Percentiles rank a stretch among this genome's conserved stretches.
Evolutionary conservation across 2,113 vertebrate species (phyloP).

Genomic region (Tetrax tetrax): DNA sequence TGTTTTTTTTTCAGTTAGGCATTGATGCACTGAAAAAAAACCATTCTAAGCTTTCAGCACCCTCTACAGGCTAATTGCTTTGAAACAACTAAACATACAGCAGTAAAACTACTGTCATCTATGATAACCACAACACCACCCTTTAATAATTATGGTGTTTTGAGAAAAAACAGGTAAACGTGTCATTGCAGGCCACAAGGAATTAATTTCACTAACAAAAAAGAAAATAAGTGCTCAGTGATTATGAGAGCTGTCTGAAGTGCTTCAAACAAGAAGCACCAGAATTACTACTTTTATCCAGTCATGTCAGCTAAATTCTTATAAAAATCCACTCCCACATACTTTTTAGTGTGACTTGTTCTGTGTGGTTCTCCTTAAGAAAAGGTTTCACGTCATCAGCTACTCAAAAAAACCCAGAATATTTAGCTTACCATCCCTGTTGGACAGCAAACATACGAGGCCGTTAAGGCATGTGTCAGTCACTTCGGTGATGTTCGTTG

Average conservation of each 20-base stretch:
- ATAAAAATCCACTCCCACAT: neutral
- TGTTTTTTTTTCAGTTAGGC: neutral
- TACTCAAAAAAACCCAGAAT: neutral
- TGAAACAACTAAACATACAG: slow-evolving; percentile 2
- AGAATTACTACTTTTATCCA: neutral
- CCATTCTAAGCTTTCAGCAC: slow-evolving; percentile 78
- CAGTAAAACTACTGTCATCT: neutral
- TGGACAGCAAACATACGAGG: slow-evolving; percentile 92
- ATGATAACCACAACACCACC: neutral
- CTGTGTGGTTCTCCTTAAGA: neutral
- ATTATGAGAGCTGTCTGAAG: neutral
- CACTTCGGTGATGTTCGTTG: slow-evolving; percentile 93
- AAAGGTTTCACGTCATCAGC: neutral
- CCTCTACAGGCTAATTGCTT: slow-evolving; percentile 79
- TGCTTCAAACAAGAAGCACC: neutral
- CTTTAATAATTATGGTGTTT: neutral
- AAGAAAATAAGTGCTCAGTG: neutral
- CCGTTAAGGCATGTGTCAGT: slow-evolving; percentile 94
- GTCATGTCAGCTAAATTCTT: neutral
- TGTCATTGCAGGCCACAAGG: neutral
- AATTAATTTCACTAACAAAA: neutral
- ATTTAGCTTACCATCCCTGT: slow-evolving; percentile 88
- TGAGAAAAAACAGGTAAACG: neutral
- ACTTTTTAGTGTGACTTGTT: neutral
- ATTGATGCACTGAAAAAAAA: neutral